Evolutionary conservation across 2,888 invertebrate genomes (phyloP).

Genomic region (Nephrotoma appendiculata): DNA sequence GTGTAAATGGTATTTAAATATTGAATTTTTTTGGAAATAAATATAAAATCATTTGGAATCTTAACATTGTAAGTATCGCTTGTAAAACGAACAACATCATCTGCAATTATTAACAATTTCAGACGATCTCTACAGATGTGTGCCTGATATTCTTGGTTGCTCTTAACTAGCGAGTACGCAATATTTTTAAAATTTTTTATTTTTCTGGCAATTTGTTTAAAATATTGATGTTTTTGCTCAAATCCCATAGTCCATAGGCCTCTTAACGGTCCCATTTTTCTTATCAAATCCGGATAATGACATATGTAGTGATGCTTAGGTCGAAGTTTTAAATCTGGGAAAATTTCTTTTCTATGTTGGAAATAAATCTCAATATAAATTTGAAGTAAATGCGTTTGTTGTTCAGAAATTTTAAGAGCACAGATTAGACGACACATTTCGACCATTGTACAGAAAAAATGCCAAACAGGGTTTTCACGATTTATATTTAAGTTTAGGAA

Average conservation of each 20-base stretch:
- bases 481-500: not conserved
- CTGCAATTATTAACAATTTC: not conserved
- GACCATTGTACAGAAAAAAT: slow-evolving; percentile 6
- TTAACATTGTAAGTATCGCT: not conserved
- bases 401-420: slow-evolving; percentile 3
- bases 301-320: slow-evolving; percentile 14
- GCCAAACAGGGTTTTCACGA: slow-evolving; percentile 4
- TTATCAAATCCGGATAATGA: slow-evolving; percentile 12
- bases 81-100: not conserved
- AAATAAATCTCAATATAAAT: slow-evolving; percentile 7
- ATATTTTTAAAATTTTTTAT: slow-evolving; percentile 15
- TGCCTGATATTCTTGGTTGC: not conserved
- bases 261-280: slow-evolving; percentile 10
- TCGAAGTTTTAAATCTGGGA: slow-evolving; percentile 9
- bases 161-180: not conserved
- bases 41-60: not conserved
- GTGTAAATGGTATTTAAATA: not conserved
- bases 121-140: not conserved
- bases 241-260: slow-evolving; percentile 14
- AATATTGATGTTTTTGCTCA: slow-evolving; percentile 18
- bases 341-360: slow-evolving; percentile 5
- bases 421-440: slow-evolving; percentile 8
- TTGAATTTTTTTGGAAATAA: not conserved
- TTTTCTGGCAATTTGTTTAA: slow-evolving; percentile 13
- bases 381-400: not conserved